Percentiles rank a stretch among this genome's conserved stretches.
These are phyloP conservation scores for Lepus townsendii DNA, from an alignment of 2,797 vertebrate genomes.

Conservation along the genomic window DNA sequence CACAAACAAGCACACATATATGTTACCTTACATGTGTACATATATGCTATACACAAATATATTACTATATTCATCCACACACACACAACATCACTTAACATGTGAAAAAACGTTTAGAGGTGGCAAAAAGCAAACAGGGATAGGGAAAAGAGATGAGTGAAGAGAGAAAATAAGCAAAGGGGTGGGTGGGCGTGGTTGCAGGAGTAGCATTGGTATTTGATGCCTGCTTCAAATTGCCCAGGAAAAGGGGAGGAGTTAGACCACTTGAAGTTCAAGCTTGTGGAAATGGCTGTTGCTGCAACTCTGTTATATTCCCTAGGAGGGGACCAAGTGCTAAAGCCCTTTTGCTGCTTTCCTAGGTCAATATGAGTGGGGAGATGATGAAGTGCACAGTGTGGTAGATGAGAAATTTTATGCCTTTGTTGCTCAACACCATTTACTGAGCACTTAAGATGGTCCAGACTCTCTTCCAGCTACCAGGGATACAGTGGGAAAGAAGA, in stretches of 20 bases:
- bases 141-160: neutral
- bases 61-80: neutral
- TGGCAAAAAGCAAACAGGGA: neutral
- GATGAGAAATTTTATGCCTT: neutral
- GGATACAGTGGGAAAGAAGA: neutral
- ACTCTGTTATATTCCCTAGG: neutral
- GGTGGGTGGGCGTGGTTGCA: neutral
- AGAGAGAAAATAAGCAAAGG: neutral
- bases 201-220: neutral
- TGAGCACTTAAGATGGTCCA: neutral
- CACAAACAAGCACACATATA: neutral
- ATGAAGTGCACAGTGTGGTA: neutral
- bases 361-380: neutral
- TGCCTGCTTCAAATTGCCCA: neutral
- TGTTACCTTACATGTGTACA: neutral
- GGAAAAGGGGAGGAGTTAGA: neutral
- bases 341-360: neutral
- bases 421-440: neutral
- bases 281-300: neutral
- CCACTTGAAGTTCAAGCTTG: neutral
- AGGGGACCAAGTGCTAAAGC: too few species aligned
- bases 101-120: neutral
- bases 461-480: neutral
- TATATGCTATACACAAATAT: neutral
- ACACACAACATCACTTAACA: neutral